Percentiles rank a stretch among this genome's conserved stretches.
These are phyloP conservation scores for Zoanthus sociatus DNA, from an alignment of 92 coral and sea anemone species.

Conservation along the genomic window DNA sequence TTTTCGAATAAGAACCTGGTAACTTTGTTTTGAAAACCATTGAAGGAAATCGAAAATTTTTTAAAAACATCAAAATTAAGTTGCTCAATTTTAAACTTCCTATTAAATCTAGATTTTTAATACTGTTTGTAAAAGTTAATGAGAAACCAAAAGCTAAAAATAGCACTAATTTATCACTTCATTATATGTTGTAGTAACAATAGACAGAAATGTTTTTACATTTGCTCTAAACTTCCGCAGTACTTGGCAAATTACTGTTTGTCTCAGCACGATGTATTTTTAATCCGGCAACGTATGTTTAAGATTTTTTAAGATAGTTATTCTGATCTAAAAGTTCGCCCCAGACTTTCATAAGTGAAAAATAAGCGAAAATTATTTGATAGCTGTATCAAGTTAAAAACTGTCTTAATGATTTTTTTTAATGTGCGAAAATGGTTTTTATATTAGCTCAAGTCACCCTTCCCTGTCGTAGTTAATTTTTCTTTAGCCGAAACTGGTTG, in stretches of 20 bases:
- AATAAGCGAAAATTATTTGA: background rate
- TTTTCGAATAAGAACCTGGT: background rate
- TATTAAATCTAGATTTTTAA: too few species aligned
- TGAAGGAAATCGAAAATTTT: background rate
- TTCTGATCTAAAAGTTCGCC: background rate
- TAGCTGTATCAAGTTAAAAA: too few species aligned
- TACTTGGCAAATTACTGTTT: background rate
- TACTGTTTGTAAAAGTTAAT: background rate
- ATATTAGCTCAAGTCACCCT: too few species aligned
- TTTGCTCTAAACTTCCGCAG: background rate
- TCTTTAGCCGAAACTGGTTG: background rate
- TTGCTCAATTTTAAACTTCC: background rate
- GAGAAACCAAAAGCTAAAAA: background rate
- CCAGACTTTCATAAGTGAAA: background rate
- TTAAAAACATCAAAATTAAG: background rate
- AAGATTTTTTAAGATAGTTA: background rate
- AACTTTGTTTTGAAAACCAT: background rate
- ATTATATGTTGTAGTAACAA: background rate
- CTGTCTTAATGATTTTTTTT: too few species aligned
- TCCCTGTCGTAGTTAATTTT: background rate
- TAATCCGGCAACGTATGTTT: conserved; percentile 15
- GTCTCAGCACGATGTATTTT: background rate
- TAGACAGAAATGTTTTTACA: too few species aligned
- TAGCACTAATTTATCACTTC: background rate
- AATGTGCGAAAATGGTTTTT: too few species aligned